Base-by-base conservation (phyloP, 2,888 invertebrate genomes). In the Glaucopsyche alexis region DNA sequence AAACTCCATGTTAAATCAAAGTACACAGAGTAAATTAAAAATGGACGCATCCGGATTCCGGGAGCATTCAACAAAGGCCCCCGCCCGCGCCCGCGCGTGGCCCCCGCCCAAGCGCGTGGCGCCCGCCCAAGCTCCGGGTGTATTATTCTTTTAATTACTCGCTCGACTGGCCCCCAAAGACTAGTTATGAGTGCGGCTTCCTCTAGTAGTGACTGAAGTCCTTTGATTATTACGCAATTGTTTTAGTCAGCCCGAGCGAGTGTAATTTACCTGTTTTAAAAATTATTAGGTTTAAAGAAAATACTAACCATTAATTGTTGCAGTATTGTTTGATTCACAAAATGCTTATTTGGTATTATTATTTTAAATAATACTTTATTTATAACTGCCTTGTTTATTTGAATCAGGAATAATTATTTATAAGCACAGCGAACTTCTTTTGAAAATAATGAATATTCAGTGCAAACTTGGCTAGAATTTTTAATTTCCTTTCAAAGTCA, bases 61-160 rank as follows among this genome's bases (percentile, higher is more conserved):
- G 29, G 66, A 14, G 66, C n/a, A 42, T 38, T 60, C 60, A 42
- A 66, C 66, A 66, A 66, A 42, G 42, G 66, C 7, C n/a, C 16
- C n/a, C 52, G 52, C 6, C n/a, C 7, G n/a, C 52, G 40, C 47
- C 47, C 9, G 16, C 7, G 55, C 13, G 6, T n/a, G n/a, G 8
- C 66, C 42, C 40, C 42, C 42, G 66, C 66, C 16, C 42, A 7
- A 16, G 40, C 16, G 65, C 65, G 64, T 11, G 42, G 66, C n/a
- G n/a, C 42, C 66, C 40, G 65, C 14, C 65, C 16, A 5, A 38
- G 66, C 9, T 14, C 3, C 16, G 40, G 66, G n/a, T 42, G 42
- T 66, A 66, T 66, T 66, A 66, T 66, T 66, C 66, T 66, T 66
- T 66, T 66, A 66, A 66, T 66, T 66, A 66, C 42, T 9, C 66